phyloP scores from a whole-genome alignment of 2,797 vertebrate genomes.

The Phalanger gymnotis region DNA sequence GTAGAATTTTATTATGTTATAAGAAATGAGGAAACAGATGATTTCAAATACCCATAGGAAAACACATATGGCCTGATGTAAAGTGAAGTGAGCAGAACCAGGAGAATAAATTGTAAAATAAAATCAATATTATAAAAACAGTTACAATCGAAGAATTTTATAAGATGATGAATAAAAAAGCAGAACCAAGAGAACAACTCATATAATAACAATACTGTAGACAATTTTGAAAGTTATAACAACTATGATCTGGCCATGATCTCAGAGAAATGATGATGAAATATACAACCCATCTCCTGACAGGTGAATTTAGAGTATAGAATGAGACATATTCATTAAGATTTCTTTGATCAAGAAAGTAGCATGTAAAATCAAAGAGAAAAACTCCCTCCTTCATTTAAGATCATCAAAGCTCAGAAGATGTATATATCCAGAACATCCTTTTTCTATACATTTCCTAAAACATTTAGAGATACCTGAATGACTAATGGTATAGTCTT shows the following conservation, averaged over 20 bases:
- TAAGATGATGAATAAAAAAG: background rate
- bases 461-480: constrained; percentile 30
- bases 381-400: background rate
- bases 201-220: background rate
- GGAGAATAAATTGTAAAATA: background rate
- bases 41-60: background rate
- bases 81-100: background rate
- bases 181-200: background rate
- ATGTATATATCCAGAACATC: background rate
- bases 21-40: background rate
- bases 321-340: background rate
- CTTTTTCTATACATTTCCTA: constrained; percentile 44
- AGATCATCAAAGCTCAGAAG: background rate
- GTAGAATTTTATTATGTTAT: background rate
- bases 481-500: constrained; percentile 45
- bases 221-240: background rate
- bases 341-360: background rate
- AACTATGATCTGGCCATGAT: background rate
- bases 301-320: too few relatives aligned
- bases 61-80: background rate
- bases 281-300: too few relatives aligned
- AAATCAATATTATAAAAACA: background rate
- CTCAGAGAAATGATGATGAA: background rate
- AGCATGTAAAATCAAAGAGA: background rate
- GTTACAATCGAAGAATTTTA: background rate